These are phyloP conservation scores for Diarsia rubi DNA, from an alignment of 2,888 invertebrate genomes.

Conservation along the genomic window DNA sequence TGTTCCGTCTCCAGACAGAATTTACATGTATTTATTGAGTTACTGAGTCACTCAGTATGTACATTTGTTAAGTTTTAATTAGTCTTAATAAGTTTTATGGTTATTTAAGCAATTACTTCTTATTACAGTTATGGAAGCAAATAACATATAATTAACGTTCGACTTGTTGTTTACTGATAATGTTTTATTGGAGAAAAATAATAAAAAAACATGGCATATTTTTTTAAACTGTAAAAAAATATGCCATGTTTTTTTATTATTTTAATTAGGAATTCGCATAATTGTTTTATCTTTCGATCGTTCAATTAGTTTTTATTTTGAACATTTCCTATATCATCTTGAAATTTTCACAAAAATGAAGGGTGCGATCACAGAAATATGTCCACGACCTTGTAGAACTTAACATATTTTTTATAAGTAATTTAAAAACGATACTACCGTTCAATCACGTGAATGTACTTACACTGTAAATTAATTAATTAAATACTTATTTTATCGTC, in stretches of 20 bases:
- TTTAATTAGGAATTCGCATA: not conserved
- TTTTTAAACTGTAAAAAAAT: not conserved
- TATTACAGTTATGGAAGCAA: slow-evolving; percentile 27
- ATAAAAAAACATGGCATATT: no score
- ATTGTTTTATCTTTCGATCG: not conserved
- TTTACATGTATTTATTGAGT: slow-evolving; percentile 28
- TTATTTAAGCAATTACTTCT: slow-evolving; percentile 48
- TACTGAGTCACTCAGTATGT: slow-evolving; percentile 27
- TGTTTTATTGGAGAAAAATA: not conserved
- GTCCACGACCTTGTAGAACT: not conserved
- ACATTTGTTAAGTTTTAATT: slow-evolving; percentile 56
- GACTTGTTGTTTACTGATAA: slow-evolving; percentile 16
- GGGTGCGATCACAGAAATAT: slow-evolving; percentile 11
- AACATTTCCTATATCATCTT: not conserved
- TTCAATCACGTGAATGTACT: no score
- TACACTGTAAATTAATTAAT: not conserved
- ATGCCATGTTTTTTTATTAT: not conserved
- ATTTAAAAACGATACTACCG: not conserved
- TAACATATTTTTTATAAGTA: not conserved
- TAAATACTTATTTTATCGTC: slow-evolving; percentile 1
- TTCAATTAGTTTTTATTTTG: not conserved
- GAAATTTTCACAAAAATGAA: not conserved
- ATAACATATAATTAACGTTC: slow-evolving; percentile 41
- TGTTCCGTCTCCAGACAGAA: not conserved
- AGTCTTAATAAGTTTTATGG: slow-evolving; percentile 33